Conservation (phyloP, 2,797 vertebrate genomes). For the Brachyrhaphis roseni region DNA sequence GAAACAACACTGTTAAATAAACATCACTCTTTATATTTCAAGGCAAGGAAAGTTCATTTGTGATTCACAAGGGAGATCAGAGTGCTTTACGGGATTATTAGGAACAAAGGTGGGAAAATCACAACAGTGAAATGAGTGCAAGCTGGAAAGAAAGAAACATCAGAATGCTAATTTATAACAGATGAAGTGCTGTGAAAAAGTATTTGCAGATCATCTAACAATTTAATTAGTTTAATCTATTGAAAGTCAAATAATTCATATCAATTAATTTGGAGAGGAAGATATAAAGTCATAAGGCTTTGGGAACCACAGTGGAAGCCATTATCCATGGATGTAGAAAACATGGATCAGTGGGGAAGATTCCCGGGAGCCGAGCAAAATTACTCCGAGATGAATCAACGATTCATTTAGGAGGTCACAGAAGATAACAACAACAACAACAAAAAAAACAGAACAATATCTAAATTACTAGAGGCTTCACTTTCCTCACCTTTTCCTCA, state of each 20-base stretch:
- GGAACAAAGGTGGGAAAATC: background rate
- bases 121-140: background rate
- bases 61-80: background rate
- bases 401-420: background rate
- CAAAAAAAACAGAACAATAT: background rate
- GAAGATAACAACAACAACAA: background rate
- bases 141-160: background rate
- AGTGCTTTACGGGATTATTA: background rate
- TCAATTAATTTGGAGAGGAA: background rate
- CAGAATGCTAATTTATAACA: background rate
- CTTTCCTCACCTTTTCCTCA: background rate
- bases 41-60: background rate
- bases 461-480: background rate
- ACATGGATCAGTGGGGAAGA: too few species aligned
- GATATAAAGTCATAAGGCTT: background rate
- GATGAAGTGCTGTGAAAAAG: background rate
- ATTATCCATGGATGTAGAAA: too few species aligned
- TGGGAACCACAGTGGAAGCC: background rate
- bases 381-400: background rate
- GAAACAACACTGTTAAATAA: background rate
- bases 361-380: background rate
- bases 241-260: background rate
- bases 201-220: background rate
- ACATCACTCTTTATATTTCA: background rate
- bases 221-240: background rate